Evolutionary conservation across 2,113 vertebrate genomes (phyloP).

Genomic region (Manacus vitellinus): DNA sequence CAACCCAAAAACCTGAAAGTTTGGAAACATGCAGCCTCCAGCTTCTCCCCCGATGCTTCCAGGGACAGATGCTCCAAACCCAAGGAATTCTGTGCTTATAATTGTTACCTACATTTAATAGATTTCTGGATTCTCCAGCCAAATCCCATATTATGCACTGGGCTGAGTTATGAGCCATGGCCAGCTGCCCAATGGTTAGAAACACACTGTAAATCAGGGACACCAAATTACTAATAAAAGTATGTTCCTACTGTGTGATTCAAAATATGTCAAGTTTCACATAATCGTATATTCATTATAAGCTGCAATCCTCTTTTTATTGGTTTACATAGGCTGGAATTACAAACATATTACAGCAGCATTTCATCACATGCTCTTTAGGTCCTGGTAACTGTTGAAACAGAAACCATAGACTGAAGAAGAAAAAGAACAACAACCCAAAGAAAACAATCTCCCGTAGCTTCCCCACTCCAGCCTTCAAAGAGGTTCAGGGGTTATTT

Average conservation of each 20-base stretch:
- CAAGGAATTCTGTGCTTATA: background rate
- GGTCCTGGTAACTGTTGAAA: conserved; percentile 50
- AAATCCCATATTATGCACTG: background rate
- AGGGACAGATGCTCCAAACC: background rate
- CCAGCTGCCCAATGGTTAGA: conserved; percentile 55
- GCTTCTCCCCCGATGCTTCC: background rate
- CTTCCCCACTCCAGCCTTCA: background rate
- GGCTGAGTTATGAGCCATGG: conserved; percentile 65
- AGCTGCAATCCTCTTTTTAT: conserved; percentile 70
- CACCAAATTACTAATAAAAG: conserved; percentile 72
- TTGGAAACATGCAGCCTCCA: background rate
- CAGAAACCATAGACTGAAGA: conserved; percentile 18
- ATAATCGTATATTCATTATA: conserved; percentile 64
- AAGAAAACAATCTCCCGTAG: conserved; percentile 47
- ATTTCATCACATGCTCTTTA: conserved; percentile 51
- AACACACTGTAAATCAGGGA: conserved; percentile 74
- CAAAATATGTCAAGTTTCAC: conserved; percentile 69
- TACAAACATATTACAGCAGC: conserved; percentile 55
- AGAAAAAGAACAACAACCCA: conserved; percentile 23
- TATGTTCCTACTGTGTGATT: conserved; percentile 68
- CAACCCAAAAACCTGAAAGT: background rate
- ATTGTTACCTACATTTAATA: conserved; percentile 18
- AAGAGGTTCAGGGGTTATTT: background rate
- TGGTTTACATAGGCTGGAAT: conserved; percentile 71
- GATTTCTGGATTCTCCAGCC: conserved; percentile 48